Evolutionary conservation across 2,888 invertebrate genomes (phyloP).

Genomic region (Spatulosminthurus flaviceps): DNA sequence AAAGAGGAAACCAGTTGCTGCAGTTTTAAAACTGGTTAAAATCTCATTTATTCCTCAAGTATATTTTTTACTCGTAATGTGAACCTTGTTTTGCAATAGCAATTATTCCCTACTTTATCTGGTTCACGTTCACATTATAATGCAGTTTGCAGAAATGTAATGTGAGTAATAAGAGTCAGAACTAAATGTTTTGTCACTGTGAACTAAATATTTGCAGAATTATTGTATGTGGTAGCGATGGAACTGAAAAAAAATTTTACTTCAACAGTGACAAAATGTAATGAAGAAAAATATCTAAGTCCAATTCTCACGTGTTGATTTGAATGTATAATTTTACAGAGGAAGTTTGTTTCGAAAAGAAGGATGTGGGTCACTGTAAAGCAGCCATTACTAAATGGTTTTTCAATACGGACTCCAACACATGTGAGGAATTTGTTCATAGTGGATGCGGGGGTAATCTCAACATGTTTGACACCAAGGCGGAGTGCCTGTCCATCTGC

Average conservation of each 20-base stretch:
- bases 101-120: neutral
- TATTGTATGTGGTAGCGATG: too few relatives aligned
- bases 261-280: neutral
- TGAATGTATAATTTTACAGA: constrained; percentile 67
- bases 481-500: constrained; percentile 82
- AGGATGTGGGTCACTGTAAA: constrained; percentile 72
- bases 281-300: constrained; percentile 20
- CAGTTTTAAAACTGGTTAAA: too few relatives aligned
- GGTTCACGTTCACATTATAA: neutral
- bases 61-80: neutral
- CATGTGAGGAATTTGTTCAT: constrained; percentile 77
- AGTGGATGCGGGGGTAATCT: constrained; percentile 79
- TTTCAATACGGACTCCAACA: constrained; percentile 81
- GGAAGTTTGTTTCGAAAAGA: constrained; percentile 81
- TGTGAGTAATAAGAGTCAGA: too few relatives aligned
- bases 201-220: constrained; percentile 1
- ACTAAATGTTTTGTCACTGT: neutral
- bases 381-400: constrained; percentile 72
- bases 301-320: constrained; percentile 27
- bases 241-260: neutral
- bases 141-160: neutral
- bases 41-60: neutral
- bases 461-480: constrained; percentile 83
- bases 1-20: too few relatives aligned
- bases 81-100: neutral